Evolutionary conservation across 2,113 vertebrate genomes (phyloP), one percentile per base, ranked within the genome.

Genomic region (Plecturocebus donacophilus): DNA sequence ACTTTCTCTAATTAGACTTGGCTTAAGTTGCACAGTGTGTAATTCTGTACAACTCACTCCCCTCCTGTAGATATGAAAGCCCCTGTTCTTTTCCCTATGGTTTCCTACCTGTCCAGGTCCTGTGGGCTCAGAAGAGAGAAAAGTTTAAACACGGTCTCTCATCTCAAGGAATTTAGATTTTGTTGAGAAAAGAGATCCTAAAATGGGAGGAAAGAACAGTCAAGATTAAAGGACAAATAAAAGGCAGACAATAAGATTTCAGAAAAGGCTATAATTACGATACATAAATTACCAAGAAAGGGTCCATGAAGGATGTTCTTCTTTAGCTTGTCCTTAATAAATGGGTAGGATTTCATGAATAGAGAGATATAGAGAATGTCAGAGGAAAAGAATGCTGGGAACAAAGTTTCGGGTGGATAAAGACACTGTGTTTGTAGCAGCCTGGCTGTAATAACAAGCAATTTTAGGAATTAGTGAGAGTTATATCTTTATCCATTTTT

Each of bases 401-500:
- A 90, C 71, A 87, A 92, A 64, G 71, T 81, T 95, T 45, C 17
- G 3, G 20, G 75, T 79, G 58, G 45, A 49, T 80, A 90, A 89
- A 95, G 76, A 73, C 77, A 85, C 61, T 13, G 80, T 91, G 90
- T 94, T 93, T 94, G 91, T 81, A 96, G 71, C 93, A 96, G 73
- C 81, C 73, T 81, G 52, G 68, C 81, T 92, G 47, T 92, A 95
- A 96, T 92, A 94, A 86, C 96, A 97, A 80, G 81, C 87, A 94
- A 82, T 95, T 97, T 95, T 68, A 87, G 90, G 90, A 97, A 97
- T 97, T 97, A 97, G 89, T 83, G 79, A 97, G 94, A 97, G 90
- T 97, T 97, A 90, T 71, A 96, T 92, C 90, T 93, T 97, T 85
- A 97, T 94, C 92, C 95, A 93, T 89, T 97, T 97, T 97, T 97